Evolutionary conservation across 2,888 invertebrate species (phyloP).

Genomic region (Watsonalla cultraria): DNA sequence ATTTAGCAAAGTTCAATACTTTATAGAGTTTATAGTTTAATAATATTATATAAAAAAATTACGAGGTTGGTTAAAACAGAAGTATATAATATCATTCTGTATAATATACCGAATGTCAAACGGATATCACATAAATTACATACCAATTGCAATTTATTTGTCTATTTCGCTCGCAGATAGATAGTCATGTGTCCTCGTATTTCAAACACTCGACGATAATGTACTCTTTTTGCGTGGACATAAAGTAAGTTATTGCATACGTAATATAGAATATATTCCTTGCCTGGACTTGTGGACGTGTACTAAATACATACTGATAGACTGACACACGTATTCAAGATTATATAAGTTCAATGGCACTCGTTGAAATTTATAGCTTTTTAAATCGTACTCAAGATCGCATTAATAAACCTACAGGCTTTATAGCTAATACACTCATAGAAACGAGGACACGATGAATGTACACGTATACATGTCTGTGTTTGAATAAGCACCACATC

Average conservation of each 20-base stretch:
- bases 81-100: neutral
- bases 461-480: too few relatives aligned
- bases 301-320: slow-evolving; percentile 1
- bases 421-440: neutral
- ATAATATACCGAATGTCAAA: neutral
- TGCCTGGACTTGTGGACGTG: neutral
- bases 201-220: neutral
- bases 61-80: too few relatives aligned
- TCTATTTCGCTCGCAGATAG: neutral
- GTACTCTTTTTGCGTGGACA: neutral
- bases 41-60: too few relatives aligned
- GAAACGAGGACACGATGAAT: neutral
- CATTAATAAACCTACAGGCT: too few relatives aligned
- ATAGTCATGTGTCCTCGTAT: neutral
- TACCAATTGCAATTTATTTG: neutral
- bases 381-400: neutral
- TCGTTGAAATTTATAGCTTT: neutral
- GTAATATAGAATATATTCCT: neutral
- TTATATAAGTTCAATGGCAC: neutral
- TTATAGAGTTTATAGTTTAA: too few relatives aligned
- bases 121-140: neutral
- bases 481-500: too few relatives aligned
- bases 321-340: neutral
- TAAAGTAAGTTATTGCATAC: neutral
- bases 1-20: too few relatives aligned